These are phyloP conservation scores for Mylabris phalerata DNA, from an alignment of 1,140 invertebrate species.

Conservation along the genomic window DNA sequence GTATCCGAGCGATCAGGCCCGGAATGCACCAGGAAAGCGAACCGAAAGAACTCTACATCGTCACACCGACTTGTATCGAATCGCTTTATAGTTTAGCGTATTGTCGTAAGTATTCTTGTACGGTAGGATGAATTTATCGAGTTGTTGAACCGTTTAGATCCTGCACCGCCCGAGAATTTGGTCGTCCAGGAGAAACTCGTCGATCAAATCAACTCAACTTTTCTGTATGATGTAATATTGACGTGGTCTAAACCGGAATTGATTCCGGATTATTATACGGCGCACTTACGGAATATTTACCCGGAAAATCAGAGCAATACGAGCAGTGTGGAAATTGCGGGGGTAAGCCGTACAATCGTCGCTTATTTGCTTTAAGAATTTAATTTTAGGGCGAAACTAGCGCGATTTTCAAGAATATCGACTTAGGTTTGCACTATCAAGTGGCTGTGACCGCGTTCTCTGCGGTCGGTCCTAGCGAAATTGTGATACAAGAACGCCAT, in stretches of 20 bases:
- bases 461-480: constrained; percentile 30
- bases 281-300: constrained; percentile 33
- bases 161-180: constrained; percentile 32
- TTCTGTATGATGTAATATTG: constrained; percentile 34
- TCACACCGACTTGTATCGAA: constrained; percentile 2
- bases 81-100: background rate
- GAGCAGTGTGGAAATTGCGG: constrained; percentile 10
- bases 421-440: constrained; percentile 27
- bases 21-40: background rate
- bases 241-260: constrained; percentile 39
- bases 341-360: background rate
- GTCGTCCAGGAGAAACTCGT: constrained; percentile 27
- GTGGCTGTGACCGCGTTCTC: constrained; percentile 38
- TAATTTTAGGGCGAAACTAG: constrained; percentile 33
- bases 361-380: too few species aligned
- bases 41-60: background rate
- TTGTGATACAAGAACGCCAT: constrained; percentile 1
- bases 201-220: background rate
- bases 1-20: too few species aligned
- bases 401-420: constrained; percentile 26
- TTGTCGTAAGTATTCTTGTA: constrained; percentile 3
- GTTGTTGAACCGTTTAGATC: constrained; percentile 29
- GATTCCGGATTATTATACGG: constrained; percentile 41
- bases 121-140: background rate
- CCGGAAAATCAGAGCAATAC: constrained; percentile 5